Percentiles rank a stretch among this genome's conserved stretches.
phyloP scores from a whole-genome alignment of 2,113 vertebrate genomes.

The Apteryx owenii region DNA sequence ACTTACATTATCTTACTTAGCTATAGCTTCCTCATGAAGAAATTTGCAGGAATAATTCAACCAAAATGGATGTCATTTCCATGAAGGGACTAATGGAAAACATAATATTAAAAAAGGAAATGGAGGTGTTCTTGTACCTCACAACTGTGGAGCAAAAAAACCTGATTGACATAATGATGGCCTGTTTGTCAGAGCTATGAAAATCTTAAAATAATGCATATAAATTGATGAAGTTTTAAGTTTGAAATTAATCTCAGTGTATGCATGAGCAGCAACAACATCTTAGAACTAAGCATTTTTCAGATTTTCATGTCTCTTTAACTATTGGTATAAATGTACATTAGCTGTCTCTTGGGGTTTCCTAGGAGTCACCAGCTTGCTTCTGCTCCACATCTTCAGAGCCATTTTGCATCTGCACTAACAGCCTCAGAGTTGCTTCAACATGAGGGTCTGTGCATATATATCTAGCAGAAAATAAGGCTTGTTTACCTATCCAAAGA shows the following conservation, averaged over 20 bases:
- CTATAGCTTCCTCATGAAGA: not conserved
- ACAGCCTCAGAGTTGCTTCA: not conserved
- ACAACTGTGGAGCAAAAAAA: not conserved
- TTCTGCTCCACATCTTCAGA: not conserved
- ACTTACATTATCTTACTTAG: not conserved
- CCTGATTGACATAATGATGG: not conserved
- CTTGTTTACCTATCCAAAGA: not conserved
- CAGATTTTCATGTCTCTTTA: not conserved
- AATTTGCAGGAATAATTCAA: not conserved
- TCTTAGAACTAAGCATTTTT: not conserved
- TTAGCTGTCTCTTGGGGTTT: not conserved
- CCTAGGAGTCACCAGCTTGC: not conserved
- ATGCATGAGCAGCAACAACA: not conserved
- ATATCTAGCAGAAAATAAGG: not conserved
- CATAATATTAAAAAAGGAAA: not conserved
- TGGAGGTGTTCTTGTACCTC: not conserved
- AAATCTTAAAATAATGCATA: not conserved
- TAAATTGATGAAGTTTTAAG: not conserved
- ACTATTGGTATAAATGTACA: not conserved
- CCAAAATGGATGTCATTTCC: not conserved
- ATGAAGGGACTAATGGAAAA: not conserved
- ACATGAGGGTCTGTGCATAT: not conserved
- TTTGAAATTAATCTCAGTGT: not conserved
- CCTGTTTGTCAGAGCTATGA: not conserved
- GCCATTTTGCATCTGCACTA: accelerated